A percentile compares a stretch with the other conserved stretches of the same genome.
These are phyloP conservation scores for Macrobrachium rosenbergii DNA, from an alignment of 1,140 invertebrate species.

Conservation along the genomic window DNA sequence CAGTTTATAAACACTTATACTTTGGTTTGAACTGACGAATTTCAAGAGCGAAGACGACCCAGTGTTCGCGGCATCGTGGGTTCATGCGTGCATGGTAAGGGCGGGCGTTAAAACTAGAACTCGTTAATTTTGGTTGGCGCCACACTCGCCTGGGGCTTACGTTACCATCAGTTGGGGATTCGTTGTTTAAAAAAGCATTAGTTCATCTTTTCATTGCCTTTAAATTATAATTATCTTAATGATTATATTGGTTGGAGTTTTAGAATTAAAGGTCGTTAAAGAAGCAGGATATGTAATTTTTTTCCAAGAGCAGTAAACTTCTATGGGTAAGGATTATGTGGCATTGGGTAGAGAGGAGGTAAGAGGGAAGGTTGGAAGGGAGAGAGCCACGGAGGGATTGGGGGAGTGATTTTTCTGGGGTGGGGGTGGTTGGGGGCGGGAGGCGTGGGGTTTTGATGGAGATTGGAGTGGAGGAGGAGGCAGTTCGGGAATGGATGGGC, in stretches of 20 bases:
- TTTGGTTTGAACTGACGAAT: not conserved
- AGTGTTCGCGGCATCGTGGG: not conserved
- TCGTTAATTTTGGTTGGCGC: constrained; percentile 3
- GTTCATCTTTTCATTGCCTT: not conserved
- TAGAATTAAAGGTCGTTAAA: too few relatives aligned
- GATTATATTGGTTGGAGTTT: too few relatives aligned
- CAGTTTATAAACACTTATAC: not conserved
- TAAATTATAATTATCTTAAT: not conserved
- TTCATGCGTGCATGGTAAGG: not conserved
- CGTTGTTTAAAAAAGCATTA: not conserved
- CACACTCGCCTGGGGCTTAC: constrained; percentile 7
- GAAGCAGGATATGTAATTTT: not conserved
- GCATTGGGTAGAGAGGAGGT: not conserved
- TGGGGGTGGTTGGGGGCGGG: not conserved
- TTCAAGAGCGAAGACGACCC: not conserved
- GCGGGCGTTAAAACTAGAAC: constrained; percentile 8
- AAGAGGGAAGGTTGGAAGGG: constrained; percentile 1
- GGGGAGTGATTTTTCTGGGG: not conserved
- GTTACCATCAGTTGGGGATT: constrained; percentile 16
- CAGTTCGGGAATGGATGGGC: too few relatives aligned
- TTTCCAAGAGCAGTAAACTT: not conserved
- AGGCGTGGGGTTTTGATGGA: not conserved
- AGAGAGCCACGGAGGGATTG: not conserved
- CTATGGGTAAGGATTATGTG: too few relatives aligned
- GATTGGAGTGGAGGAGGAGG: not conserved